These are phyloP conservation scores for Seira ritae DNA, from an alignment of 2,888 invertebrate genomes.

Conservation along the genomic window DNA sequence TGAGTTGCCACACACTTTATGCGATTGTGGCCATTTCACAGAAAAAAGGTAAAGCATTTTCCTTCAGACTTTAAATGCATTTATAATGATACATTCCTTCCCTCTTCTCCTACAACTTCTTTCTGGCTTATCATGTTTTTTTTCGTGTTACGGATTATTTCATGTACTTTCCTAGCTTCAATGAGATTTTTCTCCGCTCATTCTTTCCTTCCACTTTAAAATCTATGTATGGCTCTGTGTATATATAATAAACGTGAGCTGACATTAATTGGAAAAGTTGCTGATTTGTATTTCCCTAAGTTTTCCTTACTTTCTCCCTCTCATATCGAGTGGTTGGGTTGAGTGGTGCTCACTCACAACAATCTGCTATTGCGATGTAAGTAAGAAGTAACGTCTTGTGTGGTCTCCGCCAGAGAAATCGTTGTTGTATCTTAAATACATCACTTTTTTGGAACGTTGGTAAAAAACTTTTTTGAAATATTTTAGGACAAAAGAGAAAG, in stretches of 20 bases:
- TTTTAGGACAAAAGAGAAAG: background rate
- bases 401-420: background rate
- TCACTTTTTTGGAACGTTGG: background rate
- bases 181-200: background rate
- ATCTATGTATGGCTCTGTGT: slow-evolving; percentile 44
- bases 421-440: background rate
- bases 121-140: background rate
- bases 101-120: too few relatives aligned
- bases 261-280: slow-evolving; percentile 73
- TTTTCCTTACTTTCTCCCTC: slow-evolving; percentile 49
- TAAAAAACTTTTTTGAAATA: background rate
- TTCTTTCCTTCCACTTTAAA: slow-evolving; percentile 25
- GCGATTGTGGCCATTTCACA: background rate
- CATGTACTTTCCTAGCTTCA: background rate
- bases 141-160: background rate
- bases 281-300: slow-evolving; percentile 67
- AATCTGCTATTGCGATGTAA: background rate
- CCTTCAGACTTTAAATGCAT: background rate
- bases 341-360: background rate
- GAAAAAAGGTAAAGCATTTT: background rate
- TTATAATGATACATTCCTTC: background rate
- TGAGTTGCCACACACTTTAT: too few relatives aligned
- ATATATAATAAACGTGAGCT: slow-evolving; percentile 68
- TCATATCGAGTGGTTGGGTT: slow-evolving; percentile 63
- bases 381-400: background rate